Evolutionary conservation across 2,797 vertebrate species (phyloP).

Genomic region (Diplodus puntazzo): DNA sequence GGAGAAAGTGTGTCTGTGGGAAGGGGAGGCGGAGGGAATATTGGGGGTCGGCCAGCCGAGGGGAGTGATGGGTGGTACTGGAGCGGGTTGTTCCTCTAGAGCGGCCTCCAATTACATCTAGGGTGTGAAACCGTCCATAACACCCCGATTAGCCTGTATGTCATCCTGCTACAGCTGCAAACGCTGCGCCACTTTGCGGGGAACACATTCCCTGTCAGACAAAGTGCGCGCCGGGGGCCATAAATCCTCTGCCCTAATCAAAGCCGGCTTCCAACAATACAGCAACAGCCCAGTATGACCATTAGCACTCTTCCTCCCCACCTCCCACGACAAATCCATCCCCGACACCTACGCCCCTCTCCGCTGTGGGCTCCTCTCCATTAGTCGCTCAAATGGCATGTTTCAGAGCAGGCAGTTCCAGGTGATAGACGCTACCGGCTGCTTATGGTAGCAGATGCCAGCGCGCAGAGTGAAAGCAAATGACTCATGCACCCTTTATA

Average conservation of each 20-base stretch:
- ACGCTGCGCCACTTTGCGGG: constrained; percentile 50
- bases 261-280: constrained; percentile 60
- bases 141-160: constrained; percentile 73
- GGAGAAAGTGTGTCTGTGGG: constrained; percentile 22
- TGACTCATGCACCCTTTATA: constrained; percentile 66
- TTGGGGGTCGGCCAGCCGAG: constrained; percentile 32
- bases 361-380: constrained; percentile 60
- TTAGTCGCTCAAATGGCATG: constrained; percentile 68
- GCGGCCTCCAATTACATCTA: constrained; percentile 69
- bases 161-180: constrained; percentile 62
- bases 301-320: constrained; percentile 53
- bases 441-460: constrained; percentile 62
- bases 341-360: constrained; percentile 58
- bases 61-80: constrained; percentile 38
- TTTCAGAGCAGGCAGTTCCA: constrained; percentile 53
- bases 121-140: constrained; percentile 72
- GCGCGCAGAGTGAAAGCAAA: constrained; percentile 61
- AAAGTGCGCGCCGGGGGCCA: constrained; percentile 47
- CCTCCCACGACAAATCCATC: constrained; percentile 59
- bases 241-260: constrained; percentile 70
- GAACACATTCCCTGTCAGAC: constrained; percentile 56
- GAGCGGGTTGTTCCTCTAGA: constrained; percentile 48
- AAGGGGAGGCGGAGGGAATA: neutral
- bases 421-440: constrained; percentile 46
- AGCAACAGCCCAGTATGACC: constrained; percentile 43